These are phyloP conservation scores for Siniperca scherzeri DNA, from an alignment of 2,797 vertebrate species.

Conservation along the genomic window DNA sequence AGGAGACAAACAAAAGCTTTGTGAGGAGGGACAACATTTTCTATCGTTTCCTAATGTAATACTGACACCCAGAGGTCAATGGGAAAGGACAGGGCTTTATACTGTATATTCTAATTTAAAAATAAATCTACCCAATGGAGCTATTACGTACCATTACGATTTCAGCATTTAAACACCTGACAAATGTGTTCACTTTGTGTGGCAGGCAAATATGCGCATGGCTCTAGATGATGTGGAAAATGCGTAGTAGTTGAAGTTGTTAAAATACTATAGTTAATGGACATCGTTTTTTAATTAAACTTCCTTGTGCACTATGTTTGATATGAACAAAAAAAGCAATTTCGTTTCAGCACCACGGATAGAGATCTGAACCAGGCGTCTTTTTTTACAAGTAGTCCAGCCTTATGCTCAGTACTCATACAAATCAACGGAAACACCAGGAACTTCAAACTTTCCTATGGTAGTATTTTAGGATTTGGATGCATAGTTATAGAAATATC, in stretches of 20 bases:
- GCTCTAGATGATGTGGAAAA: accelerated
- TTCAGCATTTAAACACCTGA: neutral
- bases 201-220: neutral
- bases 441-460: neutral
- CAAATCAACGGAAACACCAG: neutral
- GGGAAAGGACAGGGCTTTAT: neutral
- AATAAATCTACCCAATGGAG: neutral
- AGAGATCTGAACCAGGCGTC: neutral
- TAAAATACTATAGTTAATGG: neutral
- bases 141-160: neutral
- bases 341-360: slow-evolving; percentile 2
- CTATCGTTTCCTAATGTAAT: slow-evolving; percentile 36
- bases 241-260: neutral
- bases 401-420: neutral
- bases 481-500: neutral
- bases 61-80: slow-evolving; percentile 70
- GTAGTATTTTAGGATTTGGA: neutral
- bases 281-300: neutral
- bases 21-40: slow-evolving; percentile 6
- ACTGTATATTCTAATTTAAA: neutral
- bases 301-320: neutral
- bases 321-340: neutral
- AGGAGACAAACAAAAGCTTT: slow-evolving; percentile 50
- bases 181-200: neutral
- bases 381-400: no score